Conservation (phyloP, 2,888 invertebrate species). For the Torymus auratus region DNA sequence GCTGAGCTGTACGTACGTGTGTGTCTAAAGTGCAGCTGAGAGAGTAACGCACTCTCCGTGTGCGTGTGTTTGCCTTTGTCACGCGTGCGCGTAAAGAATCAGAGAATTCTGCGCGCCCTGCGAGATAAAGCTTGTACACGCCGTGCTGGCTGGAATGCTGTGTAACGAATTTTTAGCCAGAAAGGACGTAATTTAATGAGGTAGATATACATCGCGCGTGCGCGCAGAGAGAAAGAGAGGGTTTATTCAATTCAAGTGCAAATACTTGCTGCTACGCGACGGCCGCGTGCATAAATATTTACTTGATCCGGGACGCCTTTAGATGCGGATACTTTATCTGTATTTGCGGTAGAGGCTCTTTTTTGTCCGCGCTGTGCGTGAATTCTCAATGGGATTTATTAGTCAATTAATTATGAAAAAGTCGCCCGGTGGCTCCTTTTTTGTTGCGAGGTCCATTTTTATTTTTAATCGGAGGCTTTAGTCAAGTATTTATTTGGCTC, state of each 20-base stretch:
- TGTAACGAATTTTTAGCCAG: conserved; percentile 43
- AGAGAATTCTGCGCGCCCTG: conserved; percentile 7
- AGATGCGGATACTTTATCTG: not conserved
- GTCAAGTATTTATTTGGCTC: too few relatives aligned
- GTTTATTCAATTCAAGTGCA: conserved; percentile 12
- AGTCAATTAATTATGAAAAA: not conserved
- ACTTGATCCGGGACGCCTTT: conserved; percentile 10
- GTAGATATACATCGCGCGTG: conserved; percentile 21
- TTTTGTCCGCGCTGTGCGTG: not conserved
- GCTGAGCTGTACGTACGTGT: not conserved
- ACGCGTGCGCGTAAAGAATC: conserved; percentile 26
- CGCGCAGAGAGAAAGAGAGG: too few relatives aligned
- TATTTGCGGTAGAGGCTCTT: not conserved
- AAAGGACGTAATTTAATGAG: conserved; percentile 39
- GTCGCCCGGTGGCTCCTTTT: too few relatives aligned
- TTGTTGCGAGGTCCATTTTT: too few relatives aligned
- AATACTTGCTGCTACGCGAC: conserved; percentile 15
- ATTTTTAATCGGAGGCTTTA: too few relatives aligned
- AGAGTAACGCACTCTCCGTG: not conserved
- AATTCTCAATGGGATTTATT: not conserved
- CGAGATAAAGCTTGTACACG: too few relatives aligned
- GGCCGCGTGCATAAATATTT: conserved; percentile 5
- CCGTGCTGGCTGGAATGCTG: not conserved
- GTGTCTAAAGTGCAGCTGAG: not conserved
- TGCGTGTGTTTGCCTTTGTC: conserved; percentile 36